Evolutionary conservation across 2,113 vertebrate genomes (phyloP).

Genomic region (Apteryx mantelli): DNA sequence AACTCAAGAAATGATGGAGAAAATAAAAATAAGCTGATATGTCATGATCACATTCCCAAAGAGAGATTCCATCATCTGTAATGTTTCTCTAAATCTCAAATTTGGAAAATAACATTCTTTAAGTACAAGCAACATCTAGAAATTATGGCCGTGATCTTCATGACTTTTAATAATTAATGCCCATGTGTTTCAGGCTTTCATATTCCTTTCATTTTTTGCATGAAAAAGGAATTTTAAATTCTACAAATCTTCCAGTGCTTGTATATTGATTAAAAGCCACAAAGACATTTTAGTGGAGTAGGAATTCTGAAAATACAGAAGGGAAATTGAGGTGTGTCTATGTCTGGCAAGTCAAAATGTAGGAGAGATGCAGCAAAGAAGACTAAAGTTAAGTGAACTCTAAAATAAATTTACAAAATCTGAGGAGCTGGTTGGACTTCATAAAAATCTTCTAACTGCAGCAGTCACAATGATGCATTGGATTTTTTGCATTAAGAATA

Average conservation of each 20-base stretch:
- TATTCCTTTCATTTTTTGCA: not conserved
- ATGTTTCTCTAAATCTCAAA: not conserved
- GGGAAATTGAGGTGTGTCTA: not conserved
- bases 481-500: rapidly evolving
- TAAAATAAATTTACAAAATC: not conserved
- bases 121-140: not conserved
- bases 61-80: not conserved
- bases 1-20: not conserved
- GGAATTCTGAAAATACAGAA: not conserved
- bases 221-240: not conserved
- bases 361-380: not conserved
- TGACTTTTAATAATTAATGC: not conserved
- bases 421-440: not conserved
- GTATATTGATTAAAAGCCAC: not conserved
- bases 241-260: not conserved
- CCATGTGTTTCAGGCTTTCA: not conserved
- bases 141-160: not conserved
- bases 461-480: not conserved
- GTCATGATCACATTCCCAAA: not conserved
- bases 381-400: not conserved
- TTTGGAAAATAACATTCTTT: not conserved
- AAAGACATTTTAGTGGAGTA: not conserved
- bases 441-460: not conserved
- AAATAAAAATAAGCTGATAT: not conserved
- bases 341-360: not conserved